Evolutionary conservation across 1,140 invertebrate species (phyloP), one percentile per base, ranked within the genome.

Genomic region (Zaprionus lachaisei): DNA sequence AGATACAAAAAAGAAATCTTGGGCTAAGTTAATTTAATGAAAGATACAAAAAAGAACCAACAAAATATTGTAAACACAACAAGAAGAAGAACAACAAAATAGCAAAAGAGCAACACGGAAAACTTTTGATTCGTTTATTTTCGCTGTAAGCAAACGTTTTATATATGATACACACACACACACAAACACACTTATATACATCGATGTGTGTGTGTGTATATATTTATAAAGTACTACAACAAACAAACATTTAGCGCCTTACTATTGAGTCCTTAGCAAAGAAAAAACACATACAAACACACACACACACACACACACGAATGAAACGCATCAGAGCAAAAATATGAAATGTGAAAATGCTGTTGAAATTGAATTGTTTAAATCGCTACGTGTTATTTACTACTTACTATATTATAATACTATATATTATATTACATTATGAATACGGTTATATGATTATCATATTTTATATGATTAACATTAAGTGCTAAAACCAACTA

Each of bases 251-350:
- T 83, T 83, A 86, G 83, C 83, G 83, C 83, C 83, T 86, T 86
- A 86, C 69, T 64, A 86, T 83, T 78, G 83, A 86, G 83, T 86
- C 83, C 83, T 86, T 86, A 83, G 77, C 77, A 68, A 85, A 84
- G 65, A 60, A 56, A 58, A 22, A 63, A 71, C 60, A 54, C 9
- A 44, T 26, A 57, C 17, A 28, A 2, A 62, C 20, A 41, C 11
- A n/a, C 20, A 56, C 26, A 67, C 12, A 49, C 28, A 51, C 15
- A 58, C 7, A 58, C 12, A 58, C n/a, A 49, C 26, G 41, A 47
- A 12, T 11, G 31, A 51, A 62, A 28, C 22, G 24, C 41, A 61
- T 26, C 12, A 67, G 12, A 60, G 15, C 31, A 58, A 60, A 54
- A 28, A 38, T n/a, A 65, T 37, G 61, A 65, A 63, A 49, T 77